phyloP scores from a whole-genome alignment of 2,888 invertebrate species.

The Eretmocerus hayati region DNA sequence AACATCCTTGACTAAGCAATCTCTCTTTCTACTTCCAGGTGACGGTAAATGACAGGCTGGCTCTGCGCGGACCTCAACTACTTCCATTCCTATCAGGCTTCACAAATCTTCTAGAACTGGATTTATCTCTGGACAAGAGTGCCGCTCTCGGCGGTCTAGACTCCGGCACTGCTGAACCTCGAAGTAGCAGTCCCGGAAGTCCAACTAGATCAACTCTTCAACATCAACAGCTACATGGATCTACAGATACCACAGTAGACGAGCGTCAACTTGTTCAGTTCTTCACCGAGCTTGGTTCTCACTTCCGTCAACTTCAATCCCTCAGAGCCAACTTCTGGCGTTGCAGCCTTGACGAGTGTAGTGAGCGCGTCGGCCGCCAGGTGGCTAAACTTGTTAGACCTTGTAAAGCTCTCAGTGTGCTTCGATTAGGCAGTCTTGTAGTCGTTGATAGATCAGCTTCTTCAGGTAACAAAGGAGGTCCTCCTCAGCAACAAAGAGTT shows the following conservation, averaged over 20 bases:
- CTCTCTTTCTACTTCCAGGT: too few species aligned
- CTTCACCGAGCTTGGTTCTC: conserved; percentile 45
- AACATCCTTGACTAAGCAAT: too few species aligned
- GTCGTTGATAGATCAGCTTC: too few species aligned
- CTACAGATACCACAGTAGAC: conserved; percentile 41
- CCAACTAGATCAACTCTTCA: too few species aligned
- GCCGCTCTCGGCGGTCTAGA: conserved; percentile 42
- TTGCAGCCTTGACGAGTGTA: conserved; percentile 39
- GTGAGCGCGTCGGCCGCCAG: conserved; percentile 42
- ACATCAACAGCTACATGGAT: too few species aligned
- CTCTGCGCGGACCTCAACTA: conserved; percentile 48
- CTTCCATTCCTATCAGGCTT: conserved; percentile 49
- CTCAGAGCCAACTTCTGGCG: conserved; percentile 45
- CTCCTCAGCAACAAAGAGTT: conserved; percentile 39
- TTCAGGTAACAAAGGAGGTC: too few species aligned
- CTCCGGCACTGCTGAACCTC: too few species aligned
- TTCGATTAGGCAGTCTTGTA: conserved; percentile 41
- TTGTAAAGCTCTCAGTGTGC: conserved; percentile 42
- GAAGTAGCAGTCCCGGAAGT: too few species aligned
- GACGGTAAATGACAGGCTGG: conserved; percentile 47
- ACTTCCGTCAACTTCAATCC: conserved; percentile 46
- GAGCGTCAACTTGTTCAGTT: conserved; percentile 49
- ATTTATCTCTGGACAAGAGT: conserved; percentile 49
- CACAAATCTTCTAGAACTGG: conserved; percentile 49
- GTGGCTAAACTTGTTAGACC: conserved; percentile 41